Conservation (phyloP, 2,113 vertebrate species). For the Uria aalge region DNA sequence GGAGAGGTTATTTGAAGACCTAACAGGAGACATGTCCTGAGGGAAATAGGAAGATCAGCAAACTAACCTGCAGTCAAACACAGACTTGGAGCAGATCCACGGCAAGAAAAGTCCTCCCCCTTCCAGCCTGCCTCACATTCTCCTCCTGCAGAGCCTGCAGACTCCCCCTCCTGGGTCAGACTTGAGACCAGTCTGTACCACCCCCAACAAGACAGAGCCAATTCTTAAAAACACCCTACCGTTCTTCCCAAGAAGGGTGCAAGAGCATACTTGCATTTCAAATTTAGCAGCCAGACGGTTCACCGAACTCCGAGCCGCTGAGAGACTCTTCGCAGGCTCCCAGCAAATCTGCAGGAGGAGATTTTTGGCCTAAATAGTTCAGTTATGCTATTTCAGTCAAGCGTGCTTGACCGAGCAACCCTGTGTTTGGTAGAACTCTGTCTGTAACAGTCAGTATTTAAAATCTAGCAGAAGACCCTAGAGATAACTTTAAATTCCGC, state of each 20-base stretch:
- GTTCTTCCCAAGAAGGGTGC: background rate
- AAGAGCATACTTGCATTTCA: background rate
- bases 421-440: background rate
- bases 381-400: background rate
- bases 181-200: background rate
- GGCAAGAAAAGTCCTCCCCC: background rate
- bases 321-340: background rate
- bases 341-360: background rate
- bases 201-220: background rate
- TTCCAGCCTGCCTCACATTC: background rate
- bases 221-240: background rate
- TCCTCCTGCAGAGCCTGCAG: background rate
- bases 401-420: fast-evolving
- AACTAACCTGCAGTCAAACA: background rate
- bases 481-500: background rate
- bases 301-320: background rate
- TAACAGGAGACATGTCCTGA: background rate
- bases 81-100: background rate
- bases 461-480: background rate
- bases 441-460: background rate
- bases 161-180: background rate
- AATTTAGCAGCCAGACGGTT: background rate
- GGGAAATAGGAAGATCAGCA: background rate
- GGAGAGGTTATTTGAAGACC: background rate
- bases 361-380: background rate